Conservation (phyloP, 1,140 invertebrate species). For the Cardiocondyla obscurior region DNA sequence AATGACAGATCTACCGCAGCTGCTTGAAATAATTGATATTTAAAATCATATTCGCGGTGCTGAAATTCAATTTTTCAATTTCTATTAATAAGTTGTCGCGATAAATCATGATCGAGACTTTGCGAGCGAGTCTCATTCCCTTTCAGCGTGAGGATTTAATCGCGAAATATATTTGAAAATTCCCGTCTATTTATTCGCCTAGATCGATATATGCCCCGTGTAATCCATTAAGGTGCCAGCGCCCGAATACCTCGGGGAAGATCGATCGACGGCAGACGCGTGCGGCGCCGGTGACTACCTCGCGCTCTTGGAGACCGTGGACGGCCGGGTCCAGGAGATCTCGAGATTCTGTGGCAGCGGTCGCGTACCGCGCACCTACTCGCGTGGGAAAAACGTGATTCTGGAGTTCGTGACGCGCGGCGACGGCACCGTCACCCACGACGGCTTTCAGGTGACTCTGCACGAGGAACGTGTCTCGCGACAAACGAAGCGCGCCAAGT, state of each 20-base stretch:
- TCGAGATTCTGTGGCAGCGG: slow-evolving; percentile 77
- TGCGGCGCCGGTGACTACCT: slow-evolving; percentile 76
- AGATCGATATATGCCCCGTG: not conserved
- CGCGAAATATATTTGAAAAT: not conserved
- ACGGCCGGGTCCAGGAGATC: slow-evolving; percentile 75
- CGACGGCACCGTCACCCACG: slow-evolving; percentile 78
- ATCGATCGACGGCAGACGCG: slow-evolving; percentile 50
- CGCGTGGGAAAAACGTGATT: slow-evolving; percentile 74
- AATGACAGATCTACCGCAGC: too few species aligned
- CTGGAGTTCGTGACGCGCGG: slow-evolving; percentile 75
- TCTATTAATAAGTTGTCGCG: not conserved
- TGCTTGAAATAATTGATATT: not conserved
- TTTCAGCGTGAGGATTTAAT: not conserved
- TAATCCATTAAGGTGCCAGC: slow-evolving; percentile 55
- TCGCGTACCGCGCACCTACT: slow-evolving; percentile 75
- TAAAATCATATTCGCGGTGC: not conserved
- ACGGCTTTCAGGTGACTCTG: slow-evolving; percentile 76
- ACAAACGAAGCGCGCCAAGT: slow-evolving; percentile 60
- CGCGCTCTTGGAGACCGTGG: slow-evolving; percentile 73
- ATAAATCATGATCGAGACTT: not conserved
- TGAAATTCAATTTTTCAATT: not conserved
- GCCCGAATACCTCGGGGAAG: slow-evolving; percentile 57
- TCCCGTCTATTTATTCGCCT: not conserved
- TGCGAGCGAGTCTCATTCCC: not conserved
- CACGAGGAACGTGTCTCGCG: slow-evolving; percentile 70